phyloP scores from a whole-genome alignment of 2,888 invertebrate genomes.

The Acleris emargana region DNA sequence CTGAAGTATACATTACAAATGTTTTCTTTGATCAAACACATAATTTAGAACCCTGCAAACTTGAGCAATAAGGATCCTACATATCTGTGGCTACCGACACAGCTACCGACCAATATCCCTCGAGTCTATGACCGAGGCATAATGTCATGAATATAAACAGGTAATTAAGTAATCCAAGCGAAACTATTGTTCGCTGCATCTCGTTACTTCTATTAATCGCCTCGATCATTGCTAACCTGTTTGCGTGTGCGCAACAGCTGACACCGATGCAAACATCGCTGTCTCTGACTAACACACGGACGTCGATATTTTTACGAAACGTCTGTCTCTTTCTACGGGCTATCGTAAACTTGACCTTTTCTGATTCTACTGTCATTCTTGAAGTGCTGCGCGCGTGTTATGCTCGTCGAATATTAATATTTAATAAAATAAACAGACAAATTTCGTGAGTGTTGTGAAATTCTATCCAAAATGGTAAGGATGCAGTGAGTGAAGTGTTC shows the following conservation, averaged over 20 bases:
- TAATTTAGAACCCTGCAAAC: too few species aligned
- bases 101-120: too few species aligned
- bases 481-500: slow-evolving; percentile 40
- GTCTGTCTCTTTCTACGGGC: slow-evolving; percentile 49
- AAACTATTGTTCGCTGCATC: slow-evolving; percentile 20
- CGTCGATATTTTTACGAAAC: slow-evolving; percentile 10
- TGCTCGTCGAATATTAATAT: slow-evolving; percentile 50
- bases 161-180: slow-evolving; percentile 2
- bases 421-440: slow-evolving; percentile 45
- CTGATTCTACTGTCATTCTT: slow-evolving; percentile 63
- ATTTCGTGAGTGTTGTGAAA: slow-evolving; percentile 45
- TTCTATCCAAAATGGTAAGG: slow-evolving; percentile 50
- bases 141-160: not conserved
- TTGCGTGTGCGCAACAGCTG: slow-evolving; percentile 22
- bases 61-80: too few species aligned
- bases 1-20: too few species aligned
- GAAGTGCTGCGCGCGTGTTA: slow-evolving; percentile 48
- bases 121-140: slow-evolving; percentile 1
- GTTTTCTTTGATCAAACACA: too few species aligned
- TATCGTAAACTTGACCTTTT: slow-evolving; percentile 76
- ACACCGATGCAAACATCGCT: slow-evolving; percentile 10
- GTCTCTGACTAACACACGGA: slow-evolving; percentile 4
- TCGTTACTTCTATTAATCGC: slow-evolving; percentile 26
- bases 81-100: too few species aligned
- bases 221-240: slow-evolving; percentile 32